A percentile compares a stretch with the other conserved stretches of the same genome.
phyloP scores from a whole-genome alignment of 2,888 invertebrate species.

The Prosapia bicincta region DNA sequence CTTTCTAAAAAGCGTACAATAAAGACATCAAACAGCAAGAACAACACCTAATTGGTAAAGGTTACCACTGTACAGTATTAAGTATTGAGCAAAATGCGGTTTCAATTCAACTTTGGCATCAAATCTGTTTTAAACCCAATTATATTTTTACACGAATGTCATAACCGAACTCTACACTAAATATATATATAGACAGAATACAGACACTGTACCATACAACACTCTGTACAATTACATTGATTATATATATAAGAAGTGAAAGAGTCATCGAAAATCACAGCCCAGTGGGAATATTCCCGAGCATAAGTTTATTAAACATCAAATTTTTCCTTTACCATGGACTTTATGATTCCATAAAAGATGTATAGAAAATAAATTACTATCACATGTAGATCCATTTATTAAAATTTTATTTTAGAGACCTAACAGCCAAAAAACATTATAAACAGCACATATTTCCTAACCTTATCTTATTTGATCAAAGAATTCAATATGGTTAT shows the following conservation, averaged over 20 bases:
- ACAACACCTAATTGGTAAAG: not conserved
- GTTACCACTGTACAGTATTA: not conserved
- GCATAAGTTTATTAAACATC: conserved; percentile 34
- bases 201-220: conserved; percentile 31
- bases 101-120: conserved; percentile 8
- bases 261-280: conserved; percentile 58
- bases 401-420: conserved; percentile 28
- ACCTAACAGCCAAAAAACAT: conserved; percentile 33
- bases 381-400: conserved; percentile 34
- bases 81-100: conserved; percentile 26
- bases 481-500: conserved; percentile 32
- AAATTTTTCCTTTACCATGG: conserved; percentile 29
- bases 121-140: conserved; percentile 24
- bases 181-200: conserved; percentile 15
- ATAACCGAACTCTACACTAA: conserved; percentile 20
- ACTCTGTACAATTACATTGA: conserved; percentile 37
- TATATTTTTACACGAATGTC: conserved; percentile 12
- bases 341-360: conserved; percentile 33
- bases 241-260: conserved; percentile 32
- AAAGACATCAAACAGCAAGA: not conserved
- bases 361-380: conserved; percentile 34
- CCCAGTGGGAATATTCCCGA: conserved; percentile 64
- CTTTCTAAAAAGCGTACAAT: not conserved
- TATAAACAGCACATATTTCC: conserved; percentile 13
- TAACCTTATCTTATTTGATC: conserved; percentile 18